Percentiles rank a stretch among this genome's conserved stretches.
phyloP scores from a whole-genome alignment of 2,888 invertebrate species.

The Allolobophora icterica region DNA sequence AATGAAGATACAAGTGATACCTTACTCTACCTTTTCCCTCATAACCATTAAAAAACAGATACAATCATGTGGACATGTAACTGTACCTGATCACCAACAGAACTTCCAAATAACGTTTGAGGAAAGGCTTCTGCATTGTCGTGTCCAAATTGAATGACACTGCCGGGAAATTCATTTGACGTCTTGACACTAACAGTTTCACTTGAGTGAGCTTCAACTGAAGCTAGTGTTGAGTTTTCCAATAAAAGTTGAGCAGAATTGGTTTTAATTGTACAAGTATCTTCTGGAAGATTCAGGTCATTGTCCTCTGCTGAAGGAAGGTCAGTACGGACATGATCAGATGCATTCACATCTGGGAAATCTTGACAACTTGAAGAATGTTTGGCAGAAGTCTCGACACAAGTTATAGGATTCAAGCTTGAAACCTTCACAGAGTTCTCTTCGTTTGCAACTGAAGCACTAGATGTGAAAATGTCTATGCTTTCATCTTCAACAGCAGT shows the following conservation, averaged over 20 bases:
- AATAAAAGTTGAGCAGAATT: neutral
- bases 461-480: neutral
- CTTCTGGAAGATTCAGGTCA: neutral
- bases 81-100: neutral
- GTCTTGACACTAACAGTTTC: neutral
- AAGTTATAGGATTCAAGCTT: neutral
- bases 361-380: neutral
- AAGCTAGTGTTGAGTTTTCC: neutral
- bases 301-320: neutral
- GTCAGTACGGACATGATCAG: neutral
- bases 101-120: neutral
- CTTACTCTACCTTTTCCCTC: neutral
- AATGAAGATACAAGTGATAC: neutral
- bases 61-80: neutral
- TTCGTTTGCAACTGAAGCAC: neutral
- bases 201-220: neutral
- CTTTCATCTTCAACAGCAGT: constrained; percentile 4
- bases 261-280: neutral
- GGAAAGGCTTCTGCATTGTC: neutral
- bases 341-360: neutral
- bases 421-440: neutral
- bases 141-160: neutral
- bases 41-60: neutral
- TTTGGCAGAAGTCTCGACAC: neutral
- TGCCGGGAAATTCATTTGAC: neutral